Evolutionary conservation across 2,888 invertebrate genomes (phyloP).

Genomic region (Ptychoptera albimana): DNA sequence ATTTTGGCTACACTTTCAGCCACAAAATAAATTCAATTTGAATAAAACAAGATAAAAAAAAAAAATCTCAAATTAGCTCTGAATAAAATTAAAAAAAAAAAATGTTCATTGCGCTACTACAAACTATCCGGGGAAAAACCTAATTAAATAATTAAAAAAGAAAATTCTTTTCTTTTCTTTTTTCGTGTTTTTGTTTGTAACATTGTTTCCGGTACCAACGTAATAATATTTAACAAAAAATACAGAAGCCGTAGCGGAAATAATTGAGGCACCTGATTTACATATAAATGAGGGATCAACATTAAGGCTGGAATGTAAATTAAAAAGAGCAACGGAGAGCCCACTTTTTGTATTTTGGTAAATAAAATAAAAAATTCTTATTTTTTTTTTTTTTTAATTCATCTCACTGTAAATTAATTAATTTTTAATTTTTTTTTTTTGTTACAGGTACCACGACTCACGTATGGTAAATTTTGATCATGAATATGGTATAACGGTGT

Average conservation of each 20-base stretch:
- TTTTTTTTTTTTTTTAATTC: constrained; percentile 1
- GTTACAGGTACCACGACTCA: constrained; percentile 50
- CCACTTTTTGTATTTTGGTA: constrained; percentile 14
- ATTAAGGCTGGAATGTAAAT: constrained; percentile 13
- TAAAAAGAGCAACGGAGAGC: constrained; percentile 13
- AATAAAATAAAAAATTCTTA: constrained; percentile 4
- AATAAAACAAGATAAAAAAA: too few relatives aligned
- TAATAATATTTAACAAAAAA: too few relatives aligned
- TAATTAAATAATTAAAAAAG: not conserved
- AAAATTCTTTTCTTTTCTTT: too few relatives aligned
- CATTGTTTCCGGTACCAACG: not conserved
- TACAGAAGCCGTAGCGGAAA: constrained; percentile 13
- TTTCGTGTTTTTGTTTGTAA: not conserved
- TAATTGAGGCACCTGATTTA: constrained; percentile 13
- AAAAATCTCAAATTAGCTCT: too few relatives aligned
- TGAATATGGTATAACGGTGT: constrained; percentile 42
- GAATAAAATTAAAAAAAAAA: too few relatives aligned
- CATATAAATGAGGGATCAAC: constrained; percentile 14
- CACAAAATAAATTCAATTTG: too few relatives aligned
- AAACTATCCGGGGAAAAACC: too few relatives aligned
- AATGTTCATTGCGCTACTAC: not conserved
- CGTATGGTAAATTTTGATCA: constrained; percentile 65
- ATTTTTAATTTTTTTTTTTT: constrained; percentile 1
- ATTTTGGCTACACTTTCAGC: too few relatives aligned
- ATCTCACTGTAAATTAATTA: too few relatives aligned